A percentile compares a stretch with the other conserved stretches of the same genome.
Conservation (phyloP, 2,113 vertebrate genomes). For the Prionailurus viverrinus region DNA sequence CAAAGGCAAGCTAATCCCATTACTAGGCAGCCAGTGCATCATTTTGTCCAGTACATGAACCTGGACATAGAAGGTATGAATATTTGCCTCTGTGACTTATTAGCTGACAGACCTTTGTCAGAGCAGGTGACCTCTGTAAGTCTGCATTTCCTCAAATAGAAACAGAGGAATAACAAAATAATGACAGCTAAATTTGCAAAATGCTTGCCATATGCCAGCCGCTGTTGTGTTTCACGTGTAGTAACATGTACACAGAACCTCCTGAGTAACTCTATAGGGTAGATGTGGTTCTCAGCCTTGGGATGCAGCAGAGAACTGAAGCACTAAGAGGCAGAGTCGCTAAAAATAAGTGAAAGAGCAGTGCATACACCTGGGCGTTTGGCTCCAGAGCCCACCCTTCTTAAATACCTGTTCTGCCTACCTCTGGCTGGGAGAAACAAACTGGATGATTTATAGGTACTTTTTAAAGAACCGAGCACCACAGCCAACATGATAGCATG, state of each 20-base stretch:
- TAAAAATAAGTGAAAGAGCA: neutral
- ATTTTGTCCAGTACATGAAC: neutral
- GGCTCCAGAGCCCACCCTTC: fast-evolving
- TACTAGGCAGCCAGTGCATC: neutral
- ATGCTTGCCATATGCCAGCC: neutral
- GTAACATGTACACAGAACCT: neutral
- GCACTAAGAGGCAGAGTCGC: neutral
- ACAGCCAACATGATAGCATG: neutral
- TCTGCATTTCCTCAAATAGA: slow-evolving; percentile 7
- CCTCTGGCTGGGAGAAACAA: neutral
- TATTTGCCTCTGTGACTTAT: neutral
- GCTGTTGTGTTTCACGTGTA: neutral
- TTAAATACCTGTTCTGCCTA: neutral
- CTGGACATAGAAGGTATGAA: neutral
- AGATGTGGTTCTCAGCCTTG: neutral
- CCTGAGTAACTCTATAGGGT: neutral
- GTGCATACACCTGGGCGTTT: fast-evolving
- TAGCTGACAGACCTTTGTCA: neutral
- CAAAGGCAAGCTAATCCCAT: neutral
- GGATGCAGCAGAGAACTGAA: neutral
- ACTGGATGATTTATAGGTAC: fast-evolving
- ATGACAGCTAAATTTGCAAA: neutral
- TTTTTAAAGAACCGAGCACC: neutral
- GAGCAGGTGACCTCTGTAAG: neutral
- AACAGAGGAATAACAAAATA: neutral